Conservation (phyloP, 2,797 vertebrate genomes). For the Lagodon rhomboides region DNA sequence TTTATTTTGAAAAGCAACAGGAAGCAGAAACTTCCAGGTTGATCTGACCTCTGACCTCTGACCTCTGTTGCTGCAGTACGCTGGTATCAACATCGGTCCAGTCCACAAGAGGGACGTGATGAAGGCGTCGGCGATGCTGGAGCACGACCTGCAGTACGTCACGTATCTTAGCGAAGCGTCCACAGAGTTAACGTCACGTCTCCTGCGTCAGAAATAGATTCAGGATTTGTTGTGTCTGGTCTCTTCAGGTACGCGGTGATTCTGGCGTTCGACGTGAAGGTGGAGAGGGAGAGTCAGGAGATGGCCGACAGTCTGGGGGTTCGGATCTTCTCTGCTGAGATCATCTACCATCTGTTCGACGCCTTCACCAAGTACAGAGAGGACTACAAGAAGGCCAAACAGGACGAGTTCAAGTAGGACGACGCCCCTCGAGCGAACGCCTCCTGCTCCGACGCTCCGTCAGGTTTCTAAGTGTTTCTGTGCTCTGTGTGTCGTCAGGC, state of each 20-base stretch:
- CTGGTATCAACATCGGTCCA: conserved; percentile 98
- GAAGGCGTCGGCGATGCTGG: conserved; percentile 98
- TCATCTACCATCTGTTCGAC: conserved; percentile 99
- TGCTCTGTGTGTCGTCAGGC: conserved; percentile 76
- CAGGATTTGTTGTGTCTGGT: background rate
- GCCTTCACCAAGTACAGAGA: conserved; percentile 98
- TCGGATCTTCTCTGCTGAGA: conserved; percentile 96
- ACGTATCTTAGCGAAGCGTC: too few relatives aligned
- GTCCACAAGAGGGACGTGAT: conserved; percentile 98
- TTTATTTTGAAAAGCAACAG: conserved; percentile 1
- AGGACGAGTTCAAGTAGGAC: conserved; percentile 98
- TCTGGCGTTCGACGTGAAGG: conserved; percentile 96
- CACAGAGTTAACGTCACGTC: too few relatives aligned
- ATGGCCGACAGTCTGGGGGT: conserved; percentile 98
- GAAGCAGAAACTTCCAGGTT: background rate
- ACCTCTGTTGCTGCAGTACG: conserved; percentile 86
- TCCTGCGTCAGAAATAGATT: too few relatives aligned
- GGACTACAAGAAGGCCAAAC: conserved; percentile 99
- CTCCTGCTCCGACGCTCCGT: too few relatives aligned
- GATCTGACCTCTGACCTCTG: conserved; percentile 11
- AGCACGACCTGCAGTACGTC: conserved; percentile 96
- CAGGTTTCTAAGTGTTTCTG: too few relatives aligned
- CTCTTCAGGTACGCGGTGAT: conserved; percentile 92
- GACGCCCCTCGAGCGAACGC: background rate
- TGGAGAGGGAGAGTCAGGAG: conserved; percentile 97